Conservation (phyloP, 2,113 vertebrate species). For the Plecotus auritus region DNA sequence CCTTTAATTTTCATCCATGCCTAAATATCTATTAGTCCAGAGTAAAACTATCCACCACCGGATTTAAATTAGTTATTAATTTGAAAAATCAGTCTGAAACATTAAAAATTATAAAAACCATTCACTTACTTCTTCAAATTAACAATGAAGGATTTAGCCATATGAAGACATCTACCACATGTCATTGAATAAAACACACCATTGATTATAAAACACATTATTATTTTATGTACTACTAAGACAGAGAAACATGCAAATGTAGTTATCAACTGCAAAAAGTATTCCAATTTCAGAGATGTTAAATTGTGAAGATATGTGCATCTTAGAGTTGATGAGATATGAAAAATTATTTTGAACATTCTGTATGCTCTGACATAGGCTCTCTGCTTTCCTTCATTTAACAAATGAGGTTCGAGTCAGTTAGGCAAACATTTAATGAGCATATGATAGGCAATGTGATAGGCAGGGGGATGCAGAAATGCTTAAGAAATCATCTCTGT, state of each 20-base stretch:
- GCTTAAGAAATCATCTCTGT: neutral
- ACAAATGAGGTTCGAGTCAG: slow-evolving; percentile 24
- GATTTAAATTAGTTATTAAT: neutral
- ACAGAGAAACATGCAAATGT: slow-evolving; percentile 28
- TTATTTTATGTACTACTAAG: slow-evolving; percentile 10
- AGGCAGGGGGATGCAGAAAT: neutral
- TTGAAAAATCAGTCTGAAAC: slow-evolving; percentile 42
- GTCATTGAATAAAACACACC: neutral
- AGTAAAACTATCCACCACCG: neutral
- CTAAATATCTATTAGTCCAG: neutral
- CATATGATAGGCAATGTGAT: neutral
- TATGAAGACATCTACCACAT: neutral
- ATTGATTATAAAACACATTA: neutral
- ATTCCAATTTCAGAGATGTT: neutral
- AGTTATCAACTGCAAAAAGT: slow-evolving; percentile 14
- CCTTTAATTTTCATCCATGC: neutral
- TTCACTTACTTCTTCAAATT: slow-evolving; percentile 25
- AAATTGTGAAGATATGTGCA: slow-evolving; percentile 6
- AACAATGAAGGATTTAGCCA: neutral
- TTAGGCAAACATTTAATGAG: slow-evolving; percentile 25
- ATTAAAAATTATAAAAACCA: slow-evolving; percentile 37
- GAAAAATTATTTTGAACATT: slow-evolving; percentile 16
- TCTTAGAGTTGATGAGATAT: slow-evolving; percentile 21
- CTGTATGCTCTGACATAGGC: neutral
- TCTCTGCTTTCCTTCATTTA: slow-evolving; percentile 19